Evolutionary conservation across 2,113 vertebrate species (phyloP), one percentile per base, ranked within the genome.

Genomic region (Aptenodytes forsteri): DNA sequence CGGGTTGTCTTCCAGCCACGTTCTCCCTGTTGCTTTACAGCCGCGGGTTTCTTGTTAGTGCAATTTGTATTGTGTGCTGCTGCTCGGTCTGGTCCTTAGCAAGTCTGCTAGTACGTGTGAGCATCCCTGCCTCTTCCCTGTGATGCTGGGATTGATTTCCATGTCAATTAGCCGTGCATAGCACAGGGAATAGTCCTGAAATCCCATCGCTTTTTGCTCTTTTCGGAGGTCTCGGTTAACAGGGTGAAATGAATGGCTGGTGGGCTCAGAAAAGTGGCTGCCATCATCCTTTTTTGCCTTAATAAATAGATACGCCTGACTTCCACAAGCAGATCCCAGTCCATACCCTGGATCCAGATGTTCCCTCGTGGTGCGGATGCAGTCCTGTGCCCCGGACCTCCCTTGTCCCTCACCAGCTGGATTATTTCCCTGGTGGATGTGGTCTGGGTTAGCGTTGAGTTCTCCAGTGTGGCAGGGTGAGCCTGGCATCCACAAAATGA

Each of bases 111-210:
- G 40, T 38, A 15, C 0, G 1, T 15, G 59, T 17, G 59, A 61
- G 50, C 30, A 9, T 32, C 66, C 54, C 54, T 72, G 83, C 50
- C 34, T 71, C 58, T 18, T 40, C 46, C 52, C 23, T 7, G 8
- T 9, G 34, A 7, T 9, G 16, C 67, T 9, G 19, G 62, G 46
- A 4, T 22, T 34, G 61, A 34, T 64, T 46, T 59, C 56, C 2
- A 0, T 20, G 13, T 26, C 55, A 7, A 1, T 40, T 7, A 38
- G 19, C 19, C 11, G 2, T 11, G 27, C 27, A 1, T 2, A 44
- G 54, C 64, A 18, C 30, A 23, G 49, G 54, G 75, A 64, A 16
- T 6, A 20, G 22, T 46, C 65, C 76, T 38, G 46, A 42, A 79
- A 27, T 70, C 64, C 32, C 4, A 1, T 20, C 16, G 16, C 29